Base-by-base conservation (phyloP, 2,797 vertebrate genomes). In the Arnoldichthys spilopterus region DNA sequence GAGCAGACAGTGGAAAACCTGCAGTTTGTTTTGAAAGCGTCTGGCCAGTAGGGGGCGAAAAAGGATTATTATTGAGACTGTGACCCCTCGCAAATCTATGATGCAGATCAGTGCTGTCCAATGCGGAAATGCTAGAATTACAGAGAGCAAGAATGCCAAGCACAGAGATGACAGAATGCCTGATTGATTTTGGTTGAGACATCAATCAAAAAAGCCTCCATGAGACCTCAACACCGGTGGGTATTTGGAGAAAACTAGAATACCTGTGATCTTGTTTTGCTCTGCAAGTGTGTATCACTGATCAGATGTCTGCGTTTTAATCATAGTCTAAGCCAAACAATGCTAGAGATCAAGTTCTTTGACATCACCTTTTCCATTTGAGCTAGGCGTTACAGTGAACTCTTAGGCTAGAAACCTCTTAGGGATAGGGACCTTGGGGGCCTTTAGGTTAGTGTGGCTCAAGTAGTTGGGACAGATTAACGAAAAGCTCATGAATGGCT, bases 21-120 rank as follows among this genome's bases (percentile, higher is more conserved):
- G 79, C 88, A 85, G 88, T 90, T 90, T 89, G 89, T 90, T 87
- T 90, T 67, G 43, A 72, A 72, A 61, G 59, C 43, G 89, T 94
- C 91, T 92, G 89, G 92, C 92, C 94, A 94, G 93, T 90, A 94
- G 94, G 94, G 93, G 94, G 93, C 89, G 93, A 93, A 89, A 94
- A 90, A 93, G 93, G 92, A 93, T 94, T 89, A 93, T 91, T 88
- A 91, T 93, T 94, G 91, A 54, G 91, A 87, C 91, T 89, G 86
- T 92, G 92, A 92, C 93, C 91, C 85, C 15, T 12, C 2, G 20
- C 22, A 61, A 12, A 22, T 26, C 37, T 37, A 13, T 22, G 62
- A 49, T 34, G 51, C 49, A 56, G 49, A 56, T 37, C 51, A 22
- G 47, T 2, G 22, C 9, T 32, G 28, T 64, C 53, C 13, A 37